Evolutionary conservation across 2,113 vertebrate genomes (phyloP).

Genomic region (Progne subis): DNA sequence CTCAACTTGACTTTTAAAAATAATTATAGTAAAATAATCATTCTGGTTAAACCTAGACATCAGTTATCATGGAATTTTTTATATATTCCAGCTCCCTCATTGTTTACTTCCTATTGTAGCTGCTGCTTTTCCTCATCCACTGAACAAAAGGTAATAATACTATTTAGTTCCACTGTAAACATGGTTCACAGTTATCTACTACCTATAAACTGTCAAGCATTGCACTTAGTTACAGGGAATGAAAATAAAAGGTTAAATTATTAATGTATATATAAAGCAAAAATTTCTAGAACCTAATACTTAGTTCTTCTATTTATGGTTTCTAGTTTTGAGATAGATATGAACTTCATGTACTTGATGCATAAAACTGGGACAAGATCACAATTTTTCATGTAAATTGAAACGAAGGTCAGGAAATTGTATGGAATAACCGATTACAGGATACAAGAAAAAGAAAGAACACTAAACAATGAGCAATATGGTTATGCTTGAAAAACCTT

Average conservation of each 20-base stretch:
- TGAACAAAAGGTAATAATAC: neutral
- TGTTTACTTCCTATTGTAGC: neutral
- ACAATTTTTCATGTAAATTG: neutral
- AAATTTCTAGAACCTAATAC: neutral
- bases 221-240: neutral
- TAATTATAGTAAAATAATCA: neutral
- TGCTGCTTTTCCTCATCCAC: neutral
- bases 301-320: neutral
- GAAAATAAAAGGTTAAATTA: neutral
- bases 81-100: neutral
- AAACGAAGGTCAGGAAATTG: neutral
- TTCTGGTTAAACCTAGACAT: neutral
- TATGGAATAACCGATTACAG: neutral
- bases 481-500: neutral
- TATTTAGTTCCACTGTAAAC: neutral
- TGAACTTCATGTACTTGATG: neutral
- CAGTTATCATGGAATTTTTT: neutral
- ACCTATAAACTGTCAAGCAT: neutral
- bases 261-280: neutral
- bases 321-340: neutral
- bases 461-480: neutral
- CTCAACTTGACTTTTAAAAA: neutral
- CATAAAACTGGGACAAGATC: neutral
- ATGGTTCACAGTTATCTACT: neutral
- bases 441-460: neutral